Percentiles rank a stretch among this genome's conserved stretches.
Conservation (phyloP, 2,113 vertebrate genomes). For the Thunnus maccoyii region DNA sequence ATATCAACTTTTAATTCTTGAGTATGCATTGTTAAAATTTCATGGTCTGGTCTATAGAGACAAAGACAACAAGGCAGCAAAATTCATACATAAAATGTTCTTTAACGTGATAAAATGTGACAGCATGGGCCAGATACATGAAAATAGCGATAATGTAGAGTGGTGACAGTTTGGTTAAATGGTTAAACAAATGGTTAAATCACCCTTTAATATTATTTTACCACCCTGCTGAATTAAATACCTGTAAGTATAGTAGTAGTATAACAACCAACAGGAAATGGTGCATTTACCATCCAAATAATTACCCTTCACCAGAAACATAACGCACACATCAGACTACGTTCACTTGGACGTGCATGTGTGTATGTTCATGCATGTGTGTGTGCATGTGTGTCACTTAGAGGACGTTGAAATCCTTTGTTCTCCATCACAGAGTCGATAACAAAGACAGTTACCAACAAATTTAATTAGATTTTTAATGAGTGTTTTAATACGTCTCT, state of each 20-base stretch:
- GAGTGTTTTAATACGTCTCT: constrained; percentile 53
- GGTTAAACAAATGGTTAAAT: no score
- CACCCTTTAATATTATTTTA: neutral
- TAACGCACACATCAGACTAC: constrained; percentile 28
- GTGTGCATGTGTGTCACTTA: constrained; percentile 30
- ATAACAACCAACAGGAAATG: neutral
- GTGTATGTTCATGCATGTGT: constrained; percentile 24
- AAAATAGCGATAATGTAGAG: no score
- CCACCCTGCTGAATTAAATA: constrained; percentile 3
- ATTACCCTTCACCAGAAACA: neutral
- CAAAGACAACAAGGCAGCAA: neutral
- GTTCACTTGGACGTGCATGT: constrained; percentile 30
- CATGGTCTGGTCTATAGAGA: no score
- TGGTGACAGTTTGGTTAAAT: no score
- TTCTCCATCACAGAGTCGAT: constrained; percentile 67
- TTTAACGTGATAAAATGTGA: no score
- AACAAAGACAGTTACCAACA: constrained; percentile 75
- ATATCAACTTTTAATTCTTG: no score
- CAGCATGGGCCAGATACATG: no score
- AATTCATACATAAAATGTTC: neutral
- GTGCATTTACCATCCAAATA: constrained; percentile 2
- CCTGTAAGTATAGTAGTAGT: neutral
- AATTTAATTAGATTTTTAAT: constrained; percentile 72
- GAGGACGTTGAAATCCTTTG: constrained; percentile 66
- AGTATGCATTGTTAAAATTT: no score